phyloP scores from a whole-genome alignment of 2,797 vertebrate genomes.

The Botia kubotai region DNA sequence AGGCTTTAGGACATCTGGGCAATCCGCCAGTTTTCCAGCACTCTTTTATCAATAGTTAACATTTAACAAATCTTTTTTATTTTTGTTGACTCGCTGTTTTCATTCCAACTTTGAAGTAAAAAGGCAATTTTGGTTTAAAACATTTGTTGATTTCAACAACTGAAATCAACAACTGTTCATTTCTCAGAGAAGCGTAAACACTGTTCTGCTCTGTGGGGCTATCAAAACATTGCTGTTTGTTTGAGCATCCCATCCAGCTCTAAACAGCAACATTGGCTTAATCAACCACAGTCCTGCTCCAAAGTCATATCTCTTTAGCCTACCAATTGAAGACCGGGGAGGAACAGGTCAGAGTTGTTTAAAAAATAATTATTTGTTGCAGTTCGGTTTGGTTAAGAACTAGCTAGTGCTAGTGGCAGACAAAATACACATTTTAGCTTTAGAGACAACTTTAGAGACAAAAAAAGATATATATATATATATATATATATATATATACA shows the following conservation, averaged over 20 bases:
- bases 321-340: too few relatives aligned
- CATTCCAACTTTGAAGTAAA: not conserved
- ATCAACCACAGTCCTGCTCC: too few relatives aligned
- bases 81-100: slow-evolving; percentile 3
- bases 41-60: slow-evolving; percentile 36
- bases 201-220: not conserved
- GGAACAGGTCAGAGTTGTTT: too few relatives aligned
- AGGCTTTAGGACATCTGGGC: not conserved
- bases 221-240: not conserved
- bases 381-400: too few relatives aligned
- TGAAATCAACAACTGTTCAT: not conserved
- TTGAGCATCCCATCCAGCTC: not conserved
- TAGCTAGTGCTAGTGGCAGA: too few relatives aligned
- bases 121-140: slow-evolving; percentile 2
- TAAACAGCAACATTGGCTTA: not conserved
- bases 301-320: too few relatives aligned
- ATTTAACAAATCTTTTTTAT: slow-evolving; percentile 29
- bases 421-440: too few relatives aligned
- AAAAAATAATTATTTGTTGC: too few relatives aligned
- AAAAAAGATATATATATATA: too few relatives aligned
- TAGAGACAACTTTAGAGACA: too few relatives aligned
- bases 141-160: not conserved
- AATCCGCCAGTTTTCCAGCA: slow-evolving; percentile 21
- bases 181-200: not conserved
- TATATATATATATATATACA: too few relatives aligned